Conservation (phyloP, 2,113 vertebrate species). For the Bubo bubo region DNA sequence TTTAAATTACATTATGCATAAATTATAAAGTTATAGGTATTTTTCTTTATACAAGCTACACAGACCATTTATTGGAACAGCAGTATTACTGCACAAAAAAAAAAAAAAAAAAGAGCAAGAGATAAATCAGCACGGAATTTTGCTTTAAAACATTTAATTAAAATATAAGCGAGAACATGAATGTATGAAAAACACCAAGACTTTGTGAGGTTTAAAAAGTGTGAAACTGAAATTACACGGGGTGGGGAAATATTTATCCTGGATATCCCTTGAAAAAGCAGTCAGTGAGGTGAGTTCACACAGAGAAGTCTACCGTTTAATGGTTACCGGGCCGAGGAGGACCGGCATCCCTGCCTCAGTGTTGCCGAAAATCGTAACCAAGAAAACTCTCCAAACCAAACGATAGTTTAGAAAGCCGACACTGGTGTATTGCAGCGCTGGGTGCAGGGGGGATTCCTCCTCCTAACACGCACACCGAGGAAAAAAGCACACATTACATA, state of each 20-base stretch:
- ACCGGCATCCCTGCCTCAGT: not conserved
- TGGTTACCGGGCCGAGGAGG: no score
- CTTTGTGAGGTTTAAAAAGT: not conserved
- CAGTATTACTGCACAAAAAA: not conserved
- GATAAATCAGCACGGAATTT: not conserved
- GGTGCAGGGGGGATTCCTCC: no score
- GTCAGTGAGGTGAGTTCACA: rapidly evolving
- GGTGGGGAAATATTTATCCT: rapidly evolving
- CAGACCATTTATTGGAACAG: not conserved
- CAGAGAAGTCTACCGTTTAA: rapidly evolving
- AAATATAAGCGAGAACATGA: not conserved
- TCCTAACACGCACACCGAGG: no score
- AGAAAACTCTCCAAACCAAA: no score
- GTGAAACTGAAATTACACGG: not conserved
- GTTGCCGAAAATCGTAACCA: no score
- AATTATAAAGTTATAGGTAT: not conserved
- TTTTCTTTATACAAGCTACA: not conserved
- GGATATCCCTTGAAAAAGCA: rapidly evolving
- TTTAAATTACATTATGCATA: not conserved
- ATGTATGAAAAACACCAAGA: not conserved
- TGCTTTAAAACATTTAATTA: not conserved
- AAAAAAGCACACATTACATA: no score
- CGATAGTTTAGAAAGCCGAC: no score
- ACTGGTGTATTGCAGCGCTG: no score
- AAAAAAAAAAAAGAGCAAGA: not conserved